Percentiles rank a stretch among this genome's conserved stretches.
These are phyloP conservation scores for Ahaetulla prasina DNA, from an alignment of 2,113 vertebrate species.

Conservation along the genomic window DNA sequence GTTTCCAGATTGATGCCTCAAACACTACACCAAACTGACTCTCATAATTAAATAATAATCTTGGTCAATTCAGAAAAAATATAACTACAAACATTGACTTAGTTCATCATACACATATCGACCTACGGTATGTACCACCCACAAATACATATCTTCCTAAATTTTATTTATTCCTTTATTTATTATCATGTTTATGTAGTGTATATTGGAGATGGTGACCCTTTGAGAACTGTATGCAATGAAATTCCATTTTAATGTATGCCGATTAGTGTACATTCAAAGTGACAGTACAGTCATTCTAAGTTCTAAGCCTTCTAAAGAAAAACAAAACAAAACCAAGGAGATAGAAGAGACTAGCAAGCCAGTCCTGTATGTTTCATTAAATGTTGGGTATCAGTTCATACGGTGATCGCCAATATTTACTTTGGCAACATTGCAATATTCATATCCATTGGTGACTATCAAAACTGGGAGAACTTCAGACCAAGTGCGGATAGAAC, in stretches of 20 bases:
- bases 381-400: constrained; percentile 30
- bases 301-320: background rate
- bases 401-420: background rate
- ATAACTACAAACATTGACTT: constrained; percentile 61
- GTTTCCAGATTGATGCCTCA: background rate
- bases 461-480: background rate
- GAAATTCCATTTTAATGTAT: no score
- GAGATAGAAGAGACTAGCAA: constrained; percentile 17
- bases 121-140: background rate
- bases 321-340: background rate
- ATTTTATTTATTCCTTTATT: no score
- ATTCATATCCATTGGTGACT: background rate
- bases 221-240: no score
- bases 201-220: no score
- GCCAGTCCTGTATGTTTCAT: rapidly evolving
- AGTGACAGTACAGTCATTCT: no score
- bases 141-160: constrained; percentile 30
- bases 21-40: background rate
- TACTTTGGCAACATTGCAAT: constrained; percentile 30
- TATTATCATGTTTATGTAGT: no score
- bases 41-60: constrained; percentile 39
- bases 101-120: constrained; percentile 49
- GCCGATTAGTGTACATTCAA: no score
- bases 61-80: constrained; percentile 55
- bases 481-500: constrained; percentile 15